Conservation (phyloP, 2,113 vertebrate species). For the Oncorhynchus nerka region DNA sequence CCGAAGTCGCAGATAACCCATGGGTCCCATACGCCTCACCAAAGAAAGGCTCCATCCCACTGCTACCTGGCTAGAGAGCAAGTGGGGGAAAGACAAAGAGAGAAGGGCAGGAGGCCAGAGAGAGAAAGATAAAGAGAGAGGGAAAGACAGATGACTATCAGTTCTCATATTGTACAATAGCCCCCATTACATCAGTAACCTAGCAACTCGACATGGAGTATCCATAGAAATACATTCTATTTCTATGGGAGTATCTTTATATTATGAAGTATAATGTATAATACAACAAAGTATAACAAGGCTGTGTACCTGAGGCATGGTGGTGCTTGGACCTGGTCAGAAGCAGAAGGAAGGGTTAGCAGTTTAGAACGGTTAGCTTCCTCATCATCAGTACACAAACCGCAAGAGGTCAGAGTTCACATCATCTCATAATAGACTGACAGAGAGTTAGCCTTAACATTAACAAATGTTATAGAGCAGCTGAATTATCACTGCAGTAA, state of each 20-base stretch:
- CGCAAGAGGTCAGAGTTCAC: neutral
- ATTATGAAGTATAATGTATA: neutral
- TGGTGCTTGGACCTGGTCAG: neutral
- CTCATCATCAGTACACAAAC: neutral
- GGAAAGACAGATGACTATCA: neutral
- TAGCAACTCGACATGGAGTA: neutral
- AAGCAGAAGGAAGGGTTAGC: neutral
- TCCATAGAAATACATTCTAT: too few species aligned
- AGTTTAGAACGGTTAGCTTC: neutral
- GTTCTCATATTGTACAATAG: too few species aligned
- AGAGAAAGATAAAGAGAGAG: neutral
- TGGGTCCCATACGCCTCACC: neutral
- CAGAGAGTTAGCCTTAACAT: neutral
- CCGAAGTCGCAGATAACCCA: neutral
- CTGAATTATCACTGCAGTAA: too few species aligned
- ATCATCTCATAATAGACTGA: neutral
- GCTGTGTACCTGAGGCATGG: neutral
- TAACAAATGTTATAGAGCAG: neutral
- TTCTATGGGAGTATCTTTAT: too few species aligned
- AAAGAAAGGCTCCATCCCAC: neutral
- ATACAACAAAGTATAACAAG: neutral
- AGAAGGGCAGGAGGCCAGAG: neutral
- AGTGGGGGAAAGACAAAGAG: neutral
- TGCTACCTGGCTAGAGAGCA: neutral
- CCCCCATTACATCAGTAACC: neutral